Evolutionary conservation across 2,888 invertebrate species (phyloP).

Genomic region (Meta bourneti): DNA sequence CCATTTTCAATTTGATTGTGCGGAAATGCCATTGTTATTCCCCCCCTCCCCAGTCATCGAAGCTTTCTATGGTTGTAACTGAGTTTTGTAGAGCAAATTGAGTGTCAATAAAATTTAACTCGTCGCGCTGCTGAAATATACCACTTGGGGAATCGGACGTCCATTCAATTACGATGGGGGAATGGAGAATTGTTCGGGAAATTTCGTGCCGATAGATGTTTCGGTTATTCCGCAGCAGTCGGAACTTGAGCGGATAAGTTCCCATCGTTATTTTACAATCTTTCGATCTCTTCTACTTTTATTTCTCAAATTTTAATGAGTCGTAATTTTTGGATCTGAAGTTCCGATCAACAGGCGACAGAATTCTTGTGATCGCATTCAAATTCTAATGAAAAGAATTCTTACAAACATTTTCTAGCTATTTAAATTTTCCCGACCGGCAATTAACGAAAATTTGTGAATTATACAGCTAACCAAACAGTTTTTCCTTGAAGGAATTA

Average conservation of each 20-base stretch:
- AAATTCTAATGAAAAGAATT: too few relatives aligned
- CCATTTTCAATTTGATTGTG: slow-evolving; percentile 23
- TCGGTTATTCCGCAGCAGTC: background rate
- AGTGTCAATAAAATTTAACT: slow-evolving; percentile 25
- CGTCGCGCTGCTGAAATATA: background rate
- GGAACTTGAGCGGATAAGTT: background rate
- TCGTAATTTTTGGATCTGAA: too few relatives aligned
- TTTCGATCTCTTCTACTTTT: background rate
- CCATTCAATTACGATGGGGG: background rate
- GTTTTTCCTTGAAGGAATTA: too few relatives aligned
- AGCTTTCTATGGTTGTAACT: slow-evolving; percentile 26
- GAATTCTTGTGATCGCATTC: too few relatives aligned
- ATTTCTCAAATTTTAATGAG: background rate
- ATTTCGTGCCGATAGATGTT: background rate
- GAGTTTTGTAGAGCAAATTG: slow-evolving; percentile 38
- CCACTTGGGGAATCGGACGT: slow-evolving; percentile 1
- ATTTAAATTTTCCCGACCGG: too few relatives aligned
- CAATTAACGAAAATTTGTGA: too few relatives aligned
- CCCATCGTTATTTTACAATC: background rate
- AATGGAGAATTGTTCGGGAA: background rate
- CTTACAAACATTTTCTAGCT: too few relatives aligned
- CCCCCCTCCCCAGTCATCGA: background rate
- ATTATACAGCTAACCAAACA: too few relatives aligned
- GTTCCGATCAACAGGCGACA: too few relatives aligned
- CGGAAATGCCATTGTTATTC: background rate